Evolutionary conservation across 2,113 vertebrate species (phyloP), one percentile per base, ranked within the genome.

Genomic region (Brachyhypopomus gauderio): DNA sequence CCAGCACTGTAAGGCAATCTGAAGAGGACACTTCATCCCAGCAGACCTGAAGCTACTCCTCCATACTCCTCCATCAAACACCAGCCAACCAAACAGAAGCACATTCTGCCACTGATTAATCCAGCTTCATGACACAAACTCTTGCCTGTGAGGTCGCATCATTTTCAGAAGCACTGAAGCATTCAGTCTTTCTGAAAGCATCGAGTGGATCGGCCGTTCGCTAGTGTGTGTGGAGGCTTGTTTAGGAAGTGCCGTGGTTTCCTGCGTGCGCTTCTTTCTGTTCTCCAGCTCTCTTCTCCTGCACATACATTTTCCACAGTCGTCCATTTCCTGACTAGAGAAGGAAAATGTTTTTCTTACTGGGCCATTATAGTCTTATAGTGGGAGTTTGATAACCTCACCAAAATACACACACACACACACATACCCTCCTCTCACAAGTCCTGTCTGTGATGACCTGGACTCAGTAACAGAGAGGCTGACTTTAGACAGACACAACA

Each of bases 311-410:
- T 72, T 62, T 30, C 56, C 34, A 59, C 8, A n/a, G 11, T 71
- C 16, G 30, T 67, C 23, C 62, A 82, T 85, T 81, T 85, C 75
- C 79, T 81, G 79, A 59, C 34, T 80, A 48, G 67, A 80, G 63
- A 80, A 64, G 45, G 34, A 41, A 78, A 70, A 52, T 11, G n/a
- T 55, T 81, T 52, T 67, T 58, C 19, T 3, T 45, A 75, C 73
- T 85, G 69, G 73, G 52, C 63, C 77, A 76, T 64, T 80, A 77
- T 77, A 55, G 62, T 16, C 78, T 85, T 85, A 30, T 52, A 72
- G 7, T 16, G n/a, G 30, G 63, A 25, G 74, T 75, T 63, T 72
- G 52, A 64, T 60, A 73, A 59, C 27, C 23, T 67, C 34, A 30
- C 64, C 64, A 3, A 3, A 30, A 30, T 30, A 30, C 30, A 30